Evolutionary conservation across 53 echinoderm and acorn worm species (phyloP), one percentile per base, ranked within the genome.

Genomic region (Astropecten irregularis): DNA sequence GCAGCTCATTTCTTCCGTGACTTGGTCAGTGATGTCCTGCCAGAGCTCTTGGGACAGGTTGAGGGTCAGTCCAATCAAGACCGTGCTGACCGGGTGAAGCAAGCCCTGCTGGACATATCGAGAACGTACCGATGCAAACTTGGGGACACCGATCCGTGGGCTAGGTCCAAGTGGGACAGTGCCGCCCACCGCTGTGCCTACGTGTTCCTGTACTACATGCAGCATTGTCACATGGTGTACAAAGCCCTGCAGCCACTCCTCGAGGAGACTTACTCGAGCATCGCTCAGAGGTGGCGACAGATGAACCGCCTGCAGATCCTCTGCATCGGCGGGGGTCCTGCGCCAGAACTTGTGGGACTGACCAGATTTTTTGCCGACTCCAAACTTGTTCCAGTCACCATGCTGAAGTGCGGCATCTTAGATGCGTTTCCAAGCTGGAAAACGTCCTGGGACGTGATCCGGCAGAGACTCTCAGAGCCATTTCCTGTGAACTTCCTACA

Each of bases 361-460:
- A 76, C 39, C 2, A 76, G 58, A 40, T 76, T 76, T 37, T 44
- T 76, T 30, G 39, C 14, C 4, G 58, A 76, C 39, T 57, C 76
- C 9, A 54, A 29, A 57, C 55, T 76, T 13, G 22, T 76, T 55
- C 76, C 76, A 11, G 40, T 76, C 4, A 28, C 57, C 38, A 76
- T 57, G 76, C 76, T 76, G 40, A 76, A 40, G 58, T 76, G 76
- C 40, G 40, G 58, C 29, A 26, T 76, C 58, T n/a, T 76, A 56
- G 76, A 76, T 76, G 76, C 76, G 20, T 76, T 76, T 58, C 76
- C 76, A 25, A 76, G 76, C 58, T 76, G 76, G 76, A 76, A 76
- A 18, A 57, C 76, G 14, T 26, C 56, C 76, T 76, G 76, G 76
- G 57, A 55, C 25, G 76, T 39, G 37, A 76, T 76, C 40, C 58